Evolutionary conservation across 1,140 invertebrate genomes (phyloP).

Genomic region (Paramacrobiotus metropolitanus): DNA sequence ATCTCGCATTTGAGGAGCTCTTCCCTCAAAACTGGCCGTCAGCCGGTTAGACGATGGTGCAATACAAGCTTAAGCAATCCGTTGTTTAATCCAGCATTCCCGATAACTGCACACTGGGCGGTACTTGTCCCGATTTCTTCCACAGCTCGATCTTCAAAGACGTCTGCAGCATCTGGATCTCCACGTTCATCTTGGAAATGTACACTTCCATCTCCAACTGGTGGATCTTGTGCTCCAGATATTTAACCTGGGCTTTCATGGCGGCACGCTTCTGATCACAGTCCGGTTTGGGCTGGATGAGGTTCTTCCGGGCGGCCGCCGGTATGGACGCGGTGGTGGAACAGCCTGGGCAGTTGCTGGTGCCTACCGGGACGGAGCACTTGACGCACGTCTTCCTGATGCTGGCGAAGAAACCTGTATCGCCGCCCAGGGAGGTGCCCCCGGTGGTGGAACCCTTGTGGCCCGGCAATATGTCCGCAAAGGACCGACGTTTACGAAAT

Average conservation of each 20-base stretch:
- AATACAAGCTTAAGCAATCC: no score
- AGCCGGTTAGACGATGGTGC: no score
- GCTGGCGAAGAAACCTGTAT: no score
- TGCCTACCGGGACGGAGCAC: no score
- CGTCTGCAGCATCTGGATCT: constrained; percentile 3
- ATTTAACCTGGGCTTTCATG: neutral
- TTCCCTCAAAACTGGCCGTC: no score
- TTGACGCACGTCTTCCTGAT: neutral
- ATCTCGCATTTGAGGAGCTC: no score
- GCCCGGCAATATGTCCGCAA: no score
- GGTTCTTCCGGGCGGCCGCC: neutral
- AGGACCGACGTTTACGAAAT: neutral
- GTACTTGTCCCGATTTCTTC: neutral
- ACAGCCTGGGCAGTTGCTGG: no score
- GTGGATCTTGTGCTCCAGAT: constrained; percentile 1
- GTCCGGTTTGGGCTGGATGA: neutral
- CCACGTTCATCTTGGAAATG: constrained; percentile 5
- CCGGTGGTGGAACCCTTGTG: no score
- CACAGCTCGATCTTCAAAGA: neutral
- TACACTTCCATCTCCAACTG: constrained; percentile 4
- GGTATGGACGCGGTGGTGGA: neutral
- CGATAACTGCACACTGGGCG: neutral
- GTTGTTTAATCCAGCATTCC: no score
- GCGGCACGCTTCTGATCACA: neutral
- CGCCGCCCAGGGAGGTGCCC: neutral